Evolutionary conservation across 1,140 invertebrate species (phyloP).

Genomic region (Drosophila willistoni): DNA sequence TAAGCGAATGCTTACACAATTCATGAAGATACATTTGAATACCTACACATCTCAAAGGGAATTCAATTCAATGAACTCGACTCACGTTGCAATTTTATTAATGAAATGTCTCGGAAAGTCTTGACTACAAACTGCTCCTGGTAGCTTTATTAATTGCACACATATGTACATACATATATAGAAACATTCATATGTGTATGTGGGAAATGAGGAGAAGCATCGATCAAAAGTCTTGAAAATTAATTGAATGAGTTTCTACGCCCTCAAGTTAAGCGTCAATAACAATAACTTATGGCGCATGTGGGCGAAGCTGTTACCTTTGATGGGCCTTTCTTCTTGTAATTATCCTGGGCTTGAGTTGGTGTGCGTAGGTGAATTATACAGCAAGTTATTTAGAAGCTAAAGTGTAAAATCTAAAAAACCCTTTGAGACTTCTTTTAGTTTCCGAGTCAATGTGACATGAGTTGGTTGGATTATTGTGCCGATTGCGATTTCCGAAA

Average conservation of each 20-base stretch:
- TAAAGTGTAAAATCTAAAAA: slow-evolving; percentile 8
- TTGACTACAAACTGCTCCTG: background rate
- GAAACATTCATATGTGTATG: slow-evolving; percentile 3
- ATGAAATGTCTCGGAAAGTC: slow-evolving; percentile 32
- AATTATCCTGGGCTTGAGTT: background rate
- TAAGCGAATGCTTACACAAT: slow-evolving; percentile 47
- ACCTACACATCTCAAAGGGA: slow-evolving; percentile 18
- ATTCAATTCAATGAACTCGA: slow-evolving; percentile 31
- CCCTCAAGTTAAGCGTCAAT: slow-evolving; percentile 6
- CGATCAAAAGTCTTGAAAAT: slow-evolving; percentile 40
- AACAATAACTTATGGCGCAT: slow-evolving; percentile 31
- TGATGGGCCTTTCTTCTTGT: background rate
- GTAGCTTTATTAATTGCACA: slow-evolving; percentile 44
- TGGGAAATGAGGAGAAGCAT: slow-evolving; percentile 24
- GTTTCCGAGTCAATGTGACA: no score
- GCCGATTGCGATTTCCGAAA: no score
- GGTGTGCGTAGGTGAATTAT: background rate
- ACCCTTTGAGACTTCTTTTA: background rate
- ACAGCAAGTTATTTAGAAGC: no score
- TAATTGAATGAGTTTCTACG: slow-evolving; percentile 44
- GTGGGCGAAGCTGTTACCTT: slow-evolving; percentile 1
- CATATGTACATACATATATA: no score
- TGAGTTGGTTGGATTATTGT: no score
- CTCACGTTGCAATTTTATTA: slow-evolving; percentile 47
- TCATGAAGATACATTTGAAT: slow-evolving; percentile 24